Percentiles rank a stretch among this genome's conserved stretches.
Conservation (phyloP, 2,888 invertebrate genomes). For the Epinotia demarniana region DNA sequence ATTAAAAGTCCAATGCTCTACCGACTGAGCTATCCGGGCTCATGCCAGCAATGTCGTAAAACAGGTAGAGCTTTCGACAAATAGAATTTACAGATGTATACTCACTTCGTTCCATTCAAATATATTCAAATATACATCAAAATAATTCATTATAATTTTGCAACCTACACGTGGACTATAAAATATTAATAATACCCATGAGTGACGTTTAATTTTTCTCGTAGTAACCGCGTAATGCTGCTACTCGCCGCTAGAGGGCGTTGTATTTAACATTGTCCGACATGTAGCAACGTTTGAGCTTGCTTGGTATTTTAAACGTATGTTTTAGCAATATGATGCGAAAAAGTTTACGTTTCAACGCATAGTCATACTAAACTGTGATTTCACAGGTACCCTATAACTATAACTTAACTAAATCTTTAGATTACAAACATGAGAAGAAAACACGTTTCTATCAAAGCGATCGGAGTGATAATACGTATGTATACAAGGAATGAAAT, state of each 20-base stretch:
- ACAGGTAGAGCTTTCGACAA: constrained; percentile 33
- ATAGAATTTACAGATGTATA: constrained; percentile 3
- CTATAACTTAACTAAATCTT: too few relatives aligned
- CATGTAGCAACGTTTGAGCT: background rate
- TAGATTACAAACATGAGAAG: too few relatives aligned
- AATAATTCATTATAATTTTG: constrained; percentile 22
- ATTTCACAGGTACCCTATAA: too few relatives aligned
- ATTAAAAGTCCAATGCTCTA: constrained; percentile 91
- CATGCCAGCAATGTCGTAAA: fast-evolving
- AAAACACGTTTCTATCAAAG: too few relatives aligned
- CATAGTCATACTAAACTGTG: too few relatives aligned
- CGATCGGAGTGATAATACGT: too few relatives aligned
- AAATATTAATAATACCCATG: constrained; percentile 4
- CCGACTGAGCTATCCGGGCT: constrained; percentile 90
- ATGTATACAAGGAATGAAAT: too few relatives aligned
- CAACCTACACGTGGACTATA: constrained; percentile 21
- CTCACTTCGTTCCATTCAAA: background rate
- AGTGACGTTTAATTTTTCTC: background rate
- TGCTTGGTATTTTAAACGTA: background rate
- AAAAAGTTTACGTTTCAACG: too few relatives aligned
- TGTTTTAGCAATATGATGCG: background rate
- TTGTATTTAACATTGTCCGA: constrained; percentile 33
- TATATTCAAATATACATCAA: background rate
- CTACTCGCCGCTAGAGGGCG: constrained; percentile 76
- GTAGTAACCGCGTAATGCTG: constrained; percentile 48